Evolutionary conservation across 2,888 invertebrate genomes (phyloP).

Genomic region (Aspidapion aeneum): DNA sequence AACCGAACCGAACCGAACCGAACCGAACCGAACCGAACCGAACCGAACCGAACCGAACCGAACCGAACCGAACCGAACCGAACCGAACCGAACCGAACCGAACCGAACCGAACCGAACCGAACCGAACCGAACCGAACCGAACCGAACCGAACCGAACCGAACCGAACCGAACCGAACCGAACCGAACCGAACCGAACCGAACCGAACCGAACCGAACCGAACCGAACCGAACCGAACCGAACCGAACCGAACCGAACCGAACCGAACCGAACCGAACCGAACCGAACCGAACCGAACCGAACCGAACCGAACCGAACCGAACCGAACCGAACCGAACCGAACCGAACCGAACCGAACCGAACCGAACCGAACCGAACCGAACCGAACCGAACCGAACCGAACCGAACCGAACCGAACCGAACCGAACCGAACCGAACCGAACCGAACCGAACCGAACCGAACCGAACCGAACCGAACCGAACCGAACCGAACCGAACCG

Average conservation of each 20-base stretch:
- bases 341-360: constrained; percentile 4
- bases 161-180: constrained; percentile 6
- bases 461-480: constrained; percentile 4
- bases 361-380: constrained; percentile 4
- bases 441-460: constrained; percentile 4
- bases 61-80: constrained; percentile 23
- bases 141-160: constrained; percentile 24
- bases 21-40: constrained; percentile 23
- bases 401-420: constrained; percentile 4
- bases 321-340: constrained; percentile 4
- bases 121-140: constrained; percentile 26
- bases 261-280: constrained; percentile 4
- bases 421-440: constrained; percentile 4
- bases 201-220: constrained; percentile 24
- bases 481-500: constrained; percentile 1
- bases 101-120: constrained; percentile 24
- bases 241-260: constrained; percentile 1
- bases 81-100: constrained; percentile 21
- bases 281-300: constrained; percentile 4
- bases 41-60: constrained; percentile 19
- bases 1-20: constrained; percentile 24
- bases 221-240: constrained; percentile 11
- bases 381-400: constrained; percentile 4
- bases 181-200: constrained; percentile 10
- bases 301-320: constrained; percentile 4